Evolutionary conservation across 2,113 vertebrate species (phyloP).

Genomic region (Cacatua alba): DNA sequence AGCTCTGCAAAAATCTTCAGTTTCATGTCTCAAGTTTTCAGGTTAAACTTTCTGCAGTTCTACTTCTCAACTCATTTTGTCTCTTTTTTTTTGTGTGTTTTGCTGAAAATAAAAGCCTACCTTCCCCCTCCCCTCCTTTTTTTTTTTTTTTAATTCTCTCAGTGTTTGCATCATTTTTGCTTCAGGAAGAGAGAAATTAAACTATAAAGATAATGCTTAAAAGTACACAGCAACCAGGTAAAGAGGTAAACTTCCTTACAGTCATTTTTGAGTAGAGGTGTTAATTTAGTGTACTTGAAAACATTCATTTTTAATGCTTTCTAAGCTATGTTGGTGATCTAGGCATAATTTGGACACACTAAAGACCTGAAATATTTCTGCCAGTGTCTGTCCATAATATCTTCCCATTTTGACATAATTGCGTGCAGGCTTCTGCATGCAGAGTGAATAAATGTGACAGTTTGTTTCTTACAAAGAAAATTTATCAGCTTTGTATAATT

Average conservation of each 20-base stretch:
- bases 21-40: not conserved
- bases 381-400: not conserved
- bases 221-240: not conserved
- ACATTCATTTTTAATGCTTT: not conserved
- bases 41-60: not conserved
- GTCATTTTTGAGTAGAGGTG: not conserved
- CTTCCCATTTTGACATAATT: not conserved
- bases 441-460: not conserved
- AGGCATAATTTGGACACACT: not conserved
- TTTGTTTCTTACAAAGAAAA: not conserved
- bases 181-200: not conserved
- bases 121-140: not conserved
- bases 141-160: not conserved
- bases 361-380: not conserved
- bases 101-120: not conserved
- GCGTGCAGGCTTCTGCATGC: not conserved
- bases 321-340: not conserved
- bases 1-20: not conserved
- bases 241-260: not conserved
- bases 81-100: not conserved
- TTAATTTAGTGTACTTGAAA: not conserved
- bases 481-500: not conserved
- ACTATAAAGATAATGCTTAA: not conserved
- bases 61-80: not conserved
- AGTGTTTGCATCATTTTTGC: not conserved